Conservation (phyloP, 1,140 invertebrate species). For the Calycopis cecrops region DNA sequence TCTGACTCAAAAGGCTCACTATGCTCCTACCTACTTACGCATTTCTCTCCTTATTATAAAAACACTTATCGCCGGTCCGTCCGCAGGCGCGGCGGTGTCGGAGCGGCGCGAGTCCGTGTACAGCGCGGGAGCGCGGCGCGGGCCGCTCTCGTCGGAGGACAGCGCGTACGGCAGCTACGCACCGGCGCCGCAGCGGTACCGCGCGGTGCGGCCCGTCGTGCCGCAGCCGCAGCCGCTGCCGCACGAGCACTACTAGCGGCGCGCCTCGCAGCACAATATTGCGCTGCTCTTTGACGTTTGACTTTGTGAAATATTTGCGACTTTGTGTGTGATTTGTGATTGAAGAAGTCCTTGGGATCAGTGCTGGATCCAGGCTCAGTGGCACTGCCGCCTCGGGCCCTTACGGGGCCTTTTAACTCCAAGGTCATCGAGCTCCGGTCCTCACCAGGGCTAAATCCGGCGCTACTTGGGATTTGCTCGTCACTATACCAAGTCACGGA, state of each 20-base stretch:
- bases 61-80: too few species aligned
- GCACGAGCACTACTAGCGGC: slow-evolving; percentile 63
- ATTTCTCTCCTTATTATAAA: too few species aligned
- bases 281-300: slow-evolving; percentile 68
- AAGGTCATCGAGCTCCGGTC: too few species aligned
- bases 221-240: slow-evolving; percentile 28
- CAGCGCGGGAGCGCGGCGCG: slow-evolving; percentile 42
- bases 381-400: too few species aligned
- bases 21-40: too few species aligned
- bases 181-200: slow-evolving; percentile 24
- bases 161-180: slow-evolving; percentile 56
- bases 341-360: too few species aligned
- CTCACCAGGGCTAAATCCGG: too few species aligned
- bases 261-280: slow-evolving; percentile 67
- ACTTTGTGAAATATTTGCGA: slow-evolving; percentile 7
- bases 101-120: slow-evolving; percentile 57
- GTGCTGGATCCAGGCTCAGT: too few species aligned
- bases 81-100: slow-evolving; percentile 42
- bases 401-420: too few species aligned
- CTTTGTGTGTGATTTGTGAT: too few species aligned
- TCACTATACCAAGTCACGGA: not conserved
- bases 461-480: not conserved
- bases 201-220: slow-evolving; percentile 18
- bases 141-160: slow-evolving; percentile 52
- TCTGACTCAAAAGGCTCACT: too few species aligned